Percentiles rank a stretch among this genome's conserved stretches.
phyloP scores from a whole-genome alignment of 2,797 vertebrate species.

The Columba guinea region DNA sequence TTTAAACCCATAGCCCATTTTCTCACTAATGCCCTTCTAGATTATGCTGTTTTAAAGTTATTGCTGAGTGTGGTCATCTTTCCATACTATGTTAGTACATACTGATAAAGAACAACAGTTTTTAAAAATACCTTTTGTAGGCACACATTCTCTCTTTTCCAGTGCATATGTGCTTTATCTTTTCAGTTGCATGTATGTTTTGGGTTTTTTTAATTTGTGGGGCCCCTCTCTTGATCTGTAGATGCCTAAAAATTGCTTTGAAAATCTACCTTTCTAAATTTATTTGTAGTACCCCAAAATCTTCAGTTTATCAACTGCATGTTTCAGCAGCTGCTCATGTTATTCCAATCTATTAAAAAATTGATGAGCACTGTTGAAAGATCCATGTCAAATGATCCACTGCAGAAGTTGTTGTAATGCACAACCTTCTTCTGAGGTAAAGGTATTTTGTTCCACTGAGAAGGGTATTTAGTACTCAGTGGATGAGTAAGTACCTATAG shows the following conservation, averaged over 20 bases:
- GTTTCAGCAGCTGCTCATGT: not conserved
- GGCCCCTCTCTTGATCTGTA: not conserved
- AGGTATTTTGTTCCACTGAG: not conserved
- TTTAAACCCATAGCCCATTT: not conserved
- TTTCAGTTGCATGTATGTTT: not conserved
- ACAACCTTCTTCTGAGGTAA: not conserved
- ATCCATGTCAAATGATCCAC: not conserved
- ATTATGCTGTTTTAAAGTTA: not conserved
- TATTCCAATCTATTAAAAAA: not conserved
- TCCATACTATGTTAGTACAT: not conserved
- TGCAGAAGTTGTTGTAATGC: not conserved
- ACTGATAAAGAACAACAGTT: not conserved
- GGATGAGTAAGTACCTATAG: not conserved
- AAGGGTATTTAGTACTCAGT: not conserved
- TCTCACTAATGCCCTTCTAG: not conserved
- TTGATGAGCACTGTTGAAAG: not conserved
- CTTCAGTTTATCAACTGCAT: not conserved
- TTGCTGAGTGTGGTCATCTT: not conserved
- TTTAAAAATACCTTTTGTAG: not conserved
- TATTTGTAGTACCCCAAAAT: not conserved
- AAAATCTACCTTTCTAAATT: not conserved
- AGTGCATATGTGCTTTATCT: not conserved
- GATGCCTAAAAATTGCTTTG: not conserved
- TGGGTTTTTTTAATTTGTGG: not conserved
- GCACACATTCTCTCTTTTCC: not conserved